phyloP scores from a whole-genome alignment of 2,113 vertebrate species.

The Clarias magur region DNA sequence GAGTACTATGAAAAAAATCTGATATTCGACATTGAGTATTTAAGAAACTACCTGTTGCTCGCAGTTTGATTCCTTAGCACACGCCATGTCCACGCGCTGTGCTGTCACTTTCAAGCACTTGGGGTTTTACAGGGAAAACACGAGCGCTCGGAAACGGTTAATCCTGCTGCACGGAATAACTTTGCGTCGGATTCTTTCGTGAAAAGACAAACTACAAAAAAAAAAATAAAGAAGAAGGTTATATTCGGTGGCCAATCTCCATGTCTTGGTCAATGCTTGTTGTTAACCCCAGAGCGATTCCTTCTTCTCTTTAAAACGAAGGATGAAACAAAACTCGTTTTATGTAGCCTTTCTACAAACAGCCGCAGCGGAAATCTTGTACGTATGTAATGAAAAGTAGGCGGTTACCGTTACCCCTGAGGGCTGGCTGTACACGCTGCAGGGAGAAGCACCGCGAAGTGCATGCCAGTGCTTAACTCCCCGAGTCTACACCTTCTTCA shows the following conservation, averaged over 20 bases:
- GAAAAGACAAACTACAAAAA: not conserved
- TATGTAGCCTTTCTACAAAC: not conserved
- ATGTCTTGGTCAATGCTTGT: not conserved
- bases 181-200: not conserved
- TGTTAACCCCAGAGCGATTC: not conserved
- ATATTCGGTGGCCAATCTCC: not conserved
- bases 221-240: not conserved
- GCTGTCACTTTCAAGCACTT: not conserved
- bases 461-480: not conserved
- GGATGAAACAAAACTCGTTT: not conserved
- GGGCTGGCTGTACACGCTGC: not conserved
- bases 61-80: not conserved
- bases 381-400: not conserved
- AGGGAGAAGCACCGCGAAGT: not conserved
- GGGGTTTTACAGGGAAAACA: not conserved
- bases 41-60: not conserved
- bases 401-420: not conserved
- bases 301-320: not conserved
- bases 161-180: not conserved
- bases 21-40: not conserved
- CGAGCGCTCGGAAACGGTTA: not conserved
- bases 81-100: not conserved
- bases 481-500: not conserved
- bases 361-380: not conserved
- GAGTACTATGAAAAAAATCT: not conserved